These are phyloP conservation scores for Drosophila paramelanica DNA, from an alignment of 2,888 invertebrate species.

Conservation along the genomic window DNA sequence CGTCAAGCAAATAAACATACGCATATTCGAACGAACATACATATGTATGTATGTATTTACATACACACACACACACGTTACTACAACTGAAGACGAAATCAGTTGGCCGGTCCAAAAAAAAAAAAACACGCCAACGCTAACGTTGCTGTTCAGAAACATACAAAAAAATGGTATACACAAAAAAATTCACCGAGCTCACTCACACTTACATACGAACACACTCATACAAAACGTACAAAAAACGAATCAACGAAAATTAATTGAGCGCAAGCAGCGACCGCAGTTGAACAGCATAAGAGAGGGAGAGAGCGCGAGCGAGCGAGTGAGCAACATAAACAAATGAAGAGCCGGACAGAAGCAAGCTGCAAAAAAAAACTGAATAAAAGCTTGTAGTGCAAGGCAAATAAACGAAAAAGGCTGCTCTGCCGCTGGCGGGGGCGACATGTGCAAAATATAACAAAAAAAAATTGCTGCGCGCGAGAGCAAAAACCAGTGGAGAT, in stretches of 20 bases:
- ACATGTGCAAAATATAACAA: constrained; percentile 53
- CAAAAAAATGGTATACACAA: constrained; percentile 83
- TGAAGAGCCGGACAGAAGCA: constrained; percentile 50
- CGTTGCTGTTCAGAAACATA: constrained; percentile 47
- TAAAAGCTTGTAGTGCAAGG: constrained; percentile 37
- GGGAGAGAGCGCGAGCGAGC: constrained; percentile 47
- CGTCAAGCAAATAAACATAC: constrained; percentile 20
- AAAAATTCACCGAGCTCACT: constrained; percentile 58
- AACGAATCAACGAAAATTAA: constrained; percentile 79
- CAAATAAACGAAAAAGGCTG: constrained; percentile 57
- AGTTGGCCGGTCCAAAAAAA: constrained; percentile 44
- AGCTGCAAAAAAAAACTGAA: constrained; percentile 39
- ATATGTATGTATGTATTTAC: not conserved
- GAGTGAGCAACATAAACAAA: constrained; percentile 78
- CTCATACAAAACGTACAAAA: constrained; percentile 50
- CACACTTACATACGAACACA: constrained; percentile 25
- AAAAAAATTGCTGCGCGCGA: constrained; percentile 51
- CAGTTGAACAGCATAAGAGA: constrained; percentile 53
- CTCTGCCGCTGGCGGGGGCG: constrained; percentile 37
- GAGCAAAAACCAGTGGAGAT: constrained; percentile 62
- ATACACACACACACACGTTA: constrained; percentile 5
- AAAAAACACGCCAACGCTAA: constrained; percentile 48
- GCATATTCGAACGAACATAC: not conserved
- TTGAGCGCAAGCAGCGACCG: constrained; percentile 74
- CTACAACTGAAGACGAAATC: constrained; percentile 36